Conservation (phyloP, 2,888 invertebrate genomes). For the Nemoura dubitans region DNA sequence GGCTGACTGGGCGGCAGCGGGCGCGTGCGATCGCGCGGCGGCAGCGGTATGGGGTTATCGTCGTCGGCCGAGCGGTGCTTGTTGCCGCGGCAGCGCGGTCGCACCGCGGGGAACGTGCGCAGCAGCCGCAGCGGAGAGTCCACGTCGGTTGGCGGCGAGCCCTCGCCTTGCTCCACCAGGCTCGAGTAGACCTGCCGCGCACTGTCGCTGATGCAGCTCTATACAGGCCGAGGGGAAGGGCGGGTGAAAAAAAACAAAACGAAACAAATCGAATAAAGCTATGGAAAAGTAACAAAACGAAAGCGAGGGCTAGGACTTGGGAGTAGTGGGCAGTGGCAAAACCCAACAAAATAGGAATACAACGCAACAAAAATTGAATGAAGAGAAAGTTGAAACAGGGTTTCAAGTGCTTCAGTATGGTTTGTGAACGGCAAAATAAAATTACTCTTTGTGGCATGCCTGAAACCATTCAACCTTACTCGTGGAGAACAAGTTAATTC, state of each 20-base stretch:
- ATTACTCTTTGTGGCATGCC: too few species aligned
- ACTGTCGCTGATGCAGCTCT: constrained; percentile 87
- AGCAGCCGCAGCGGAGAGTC: constrained; percentile 74
- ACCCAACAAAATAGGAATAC: too few species aligned
- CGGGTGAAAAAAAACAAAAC: constrained; percentile 51
- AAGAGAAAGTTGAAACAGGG: too few species aligned
- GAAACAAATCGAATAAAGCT: too few species aligned
- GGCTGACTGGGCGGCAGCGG: constrained; percentile 71
- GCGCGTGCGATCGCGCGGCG: constrained; percentile 77
- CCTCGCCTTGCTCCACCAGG: constrained; percentile 76
- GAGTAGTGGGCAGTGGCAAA: too few species aligned
- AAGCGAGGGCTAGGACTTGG: too few species aligned
- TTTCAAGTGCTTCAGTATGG: too few species aligned
- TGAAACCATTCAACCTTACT: too few species aligned
- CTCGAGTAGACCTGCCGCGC: constrained; percentile 93
- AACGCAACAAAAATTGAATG: too few species aligned
- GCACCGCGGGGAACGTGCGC: constrained; percentile 65
- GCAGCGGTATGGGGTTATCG: constrained; percentile 78
- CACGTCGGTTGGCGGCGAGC: constrained; percentile 53
- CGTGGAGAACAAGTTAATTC: too few species aligned
- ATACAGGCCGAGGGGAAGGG: constrained; percentile 54
- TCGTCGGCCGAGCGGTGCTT: constrained; percentile 58
- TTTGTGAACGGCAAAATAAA: too few species aligned
- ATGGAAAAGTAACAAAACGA: constrained; percentile 56
- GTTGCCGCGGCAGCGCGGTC: constrained; percentile 64